Conservation (phyloP, 2,113 vertebrate species). For the Hiodon tergisus region DNA sequence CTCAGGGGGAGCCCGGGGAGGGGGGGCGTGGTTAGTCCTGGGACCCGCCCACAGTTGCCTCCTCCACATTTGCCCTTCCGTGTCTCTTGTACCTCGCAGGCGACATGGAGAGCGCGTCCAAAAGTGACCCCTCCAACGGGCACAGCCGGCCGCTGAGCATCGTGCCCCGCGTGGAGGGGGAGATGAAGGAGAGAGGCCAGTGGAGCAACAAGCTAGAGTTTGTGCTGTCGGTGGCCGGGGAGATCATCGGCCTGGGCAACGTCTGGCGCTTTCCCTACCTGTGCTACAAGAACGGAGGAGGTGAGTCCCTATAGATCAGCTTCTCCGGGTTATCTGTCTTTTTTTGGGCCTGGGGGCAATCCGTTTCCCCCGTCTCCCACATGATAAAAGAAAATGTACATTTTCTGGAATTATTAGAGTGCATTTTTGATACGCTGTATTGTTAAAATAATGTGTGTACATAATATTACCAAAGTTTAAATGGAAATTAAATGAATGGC, state of each 20-base stretch:
- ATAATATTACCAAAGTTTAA: no score
- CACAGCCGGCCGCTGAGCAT: constrained; percentile 42
- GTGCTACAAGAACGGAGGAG: constrained; percentile 93
- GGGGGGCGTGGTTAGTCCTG: no score
- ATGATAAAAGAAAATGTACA: no score
- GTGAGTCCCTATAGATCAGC: constrained; percentile 69
- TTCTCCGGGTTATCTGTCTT: no score
- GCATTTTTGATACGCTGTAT: no score
- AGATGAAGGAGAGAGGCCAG: constrained; percentile 73
- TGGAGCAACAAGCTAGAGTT: constrained; percentile 92
- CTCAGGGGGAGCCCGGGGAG: no score
- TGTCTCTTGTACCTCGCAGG: constrained; percentile 44
- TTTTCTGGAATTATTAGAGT: no score
- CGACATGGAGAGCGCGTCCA: constrained; percentile 65
- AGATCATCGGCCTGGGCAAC: constrained; percentile 87
- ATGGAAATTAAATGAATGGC: background rate
- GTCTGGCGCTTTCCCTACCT: constrained; percentile 94
- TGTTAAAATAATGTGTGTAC: no score
- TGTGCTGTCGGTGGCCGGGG: constrained; percentile 78
- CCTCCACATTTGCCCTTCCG: background rate
- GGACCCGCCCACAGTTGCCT: background rate
- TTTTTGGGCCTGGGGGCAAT: no score
- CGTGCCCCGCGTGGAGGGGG: constrained; percentile 51
- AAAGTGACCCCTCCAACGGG: constrained; percentile 60
- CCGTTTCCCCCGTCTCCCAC: no score